Conservation (phyloP, 1,140 invertebrate species). For the Argopecten irradians region DNA sequence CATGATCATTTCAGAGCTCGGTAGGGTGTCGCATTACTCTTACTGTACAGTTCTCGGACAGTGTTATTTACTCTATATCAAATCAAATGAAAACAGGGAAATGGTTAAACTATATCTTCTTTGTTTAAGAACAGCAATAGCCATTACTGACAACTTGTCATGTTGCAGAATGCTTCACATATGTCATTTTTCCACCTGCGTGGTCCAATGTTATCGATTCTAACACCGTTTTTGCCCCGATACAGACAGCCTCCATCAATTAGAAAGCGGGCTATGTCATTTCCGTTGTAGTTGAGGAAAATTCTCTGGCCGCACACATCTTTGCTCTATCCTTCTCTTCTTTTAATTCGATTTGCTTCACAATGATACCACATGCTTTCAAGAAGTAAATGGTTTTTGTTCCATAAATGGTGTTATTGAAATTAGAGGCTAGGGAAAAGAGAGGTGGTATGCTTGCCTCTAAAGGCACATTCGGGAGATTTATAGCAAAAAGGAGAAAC, state of each 20-base stretch:
- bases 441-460: neutral
- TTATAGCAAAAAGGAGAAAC: neutral
- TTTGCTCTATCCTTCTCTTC: neutral
- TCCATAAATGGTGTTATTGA: slow-evolving; percentile 22
- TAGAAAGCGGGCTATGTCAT: slow-evolving; percentile 8
- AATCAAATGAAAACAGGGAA: neutral
- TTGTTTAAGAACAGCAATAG: neutral
- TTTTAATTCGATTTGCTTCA: slow-evolving; percentile 11
- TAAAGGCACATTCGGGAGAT: slow-evolving; percentile 20
- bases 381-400: slow-evolving; percentile 23
- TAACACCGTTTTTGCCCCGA: neutral
- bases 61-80: neutral
- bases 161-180: neutral
- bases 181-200: slow-evolving; percentile 21
- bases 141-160: neutral
- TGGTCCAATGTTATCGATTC: neutral
- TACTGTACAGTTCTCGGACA: neutral
- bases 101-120: neutral
- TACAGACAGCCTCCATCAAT: slow-evolving; percentile 5
- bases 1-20: neutral
- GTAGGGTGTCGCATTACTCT: neutral
- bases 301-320: neutral
- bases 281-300: slow-evolving; percentile 11
- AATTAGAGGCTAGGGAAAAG: slow-evolving; percentile 21
- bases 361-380: slow-evolving; percentile 21